phyloP scores from a whole-genome alignment of 2,113 vertebrate species.

The Pseudorasbora parva region DNA sequence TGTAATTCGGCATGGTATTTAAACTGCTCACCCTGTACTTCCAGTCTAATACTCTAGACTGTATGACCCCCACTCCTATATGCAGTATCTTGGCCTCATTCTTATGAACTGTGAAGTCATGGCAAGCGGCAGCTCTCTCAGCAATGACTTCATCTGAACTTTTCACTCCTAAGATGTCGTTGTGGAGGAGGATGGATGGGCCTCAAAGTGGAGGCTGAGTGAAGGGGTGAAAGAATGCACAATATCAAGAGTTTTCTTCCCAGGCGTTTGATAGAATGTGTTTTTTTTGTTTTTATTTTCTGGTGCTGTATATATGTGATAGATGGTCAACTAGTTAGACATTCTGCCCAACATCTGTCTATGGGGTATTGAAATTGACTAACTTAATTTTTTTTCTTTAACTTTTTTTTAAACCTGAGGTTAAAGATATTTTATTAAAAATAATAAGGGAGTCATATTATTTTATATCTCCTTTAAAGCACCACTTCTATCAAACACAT shows the following conservation, averaged over 20 bases:
- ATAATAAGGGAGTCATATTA: neutral
- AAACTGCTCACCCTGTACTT: conserved; percentile 31
- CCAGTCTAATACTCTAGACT: conserved; percentile 57
- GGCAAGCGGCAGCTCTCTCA: conserved; percentile 57
- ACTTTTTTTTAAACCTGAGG: no score
- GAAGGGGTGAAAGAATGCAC: neutral
- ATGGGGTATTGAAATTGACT: neutral
- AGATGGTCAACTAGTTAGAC: neutral
- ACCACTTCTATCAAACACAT: neutral
- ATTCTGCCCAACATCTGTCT: neutral
- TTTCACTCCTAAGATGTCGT: conserved; percentile 52
- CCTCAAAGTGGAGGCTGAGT: neutral
- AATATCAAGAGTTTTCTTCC: neutral
- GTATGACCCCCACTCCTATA: conserved; percentile 38
- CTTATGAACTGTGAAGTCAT: conserved; percentile 63
- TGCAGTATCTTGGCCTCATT: conserved; percentile 32
- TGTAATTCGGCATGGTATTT: conserved; percentile 69
- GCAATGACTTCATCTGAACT: conserved; percentile 73
- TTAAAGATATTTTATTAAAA: neutral
- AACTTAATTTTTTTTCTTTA: neutral
- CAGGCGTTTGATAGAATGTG: conserved; percentile 20
- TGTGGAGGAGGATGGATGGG: conserved; percentile 12
- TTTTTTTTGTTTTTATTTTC: conserved; percentile 8
- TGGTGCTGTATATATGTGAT: neutral
- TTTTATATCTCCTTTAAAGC: neutral